These are phyloP conservation scores for Trachemys scripta DNA, from an alignment of 2,113 vertebrate genomes.

Conservation along the genomic window DNA sequence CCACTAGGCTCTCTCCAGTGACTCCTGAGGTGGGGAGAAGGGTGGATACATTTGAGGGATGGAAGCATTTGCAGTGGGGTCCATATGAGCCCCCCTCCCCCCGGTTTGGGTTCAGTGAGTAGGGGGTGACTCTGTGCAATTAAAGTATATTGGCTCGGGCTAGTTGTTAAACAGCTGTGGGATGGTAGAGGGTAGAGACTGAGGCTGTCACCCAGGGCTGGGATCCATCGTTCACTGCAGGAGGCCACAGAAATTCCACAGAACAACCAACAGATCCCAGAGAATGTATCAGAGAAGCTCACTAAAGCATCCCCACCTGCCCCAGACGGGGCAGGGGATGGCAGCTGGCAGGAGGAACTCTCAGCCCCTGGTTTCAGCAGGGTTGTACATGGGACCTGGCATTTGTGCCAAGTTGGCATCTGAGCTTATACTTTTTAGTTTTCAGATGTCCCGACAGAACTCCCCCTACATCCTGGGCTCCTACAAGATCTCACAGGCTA, in stretches of 20 bases:
- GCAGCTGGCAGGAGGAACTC: not conserved
- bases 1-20: not conserved
- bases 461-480: not conserved
- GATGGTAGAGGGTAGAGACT: not conserved
- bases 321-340: not conserved
- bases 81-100: not conserved
- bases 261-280: not conserved
- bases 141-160: not conserved
- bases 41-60: not conserved
- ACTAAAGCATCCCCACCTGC: not conserved
- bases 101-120: not conserved
- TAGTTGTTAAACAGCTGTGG: not conserved
- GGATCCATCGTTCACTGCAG: not conserved
- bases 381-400: not conserved
- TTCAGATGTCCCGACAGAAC: not conserved
- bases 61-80: not conserved
- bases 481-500: not conserved
- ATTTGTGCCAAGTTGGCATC: not conserved
- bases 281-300: not conserved
- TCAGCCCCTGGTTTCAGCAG: not conserved
- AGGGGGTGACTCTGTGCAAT: not conserved
- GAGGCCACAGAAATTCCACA: not conserved
- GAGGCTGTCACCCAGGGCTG: not conserved
- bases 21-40: not conserved
- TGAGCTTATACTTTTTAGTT: not conserved